Percentiles rank a stretch among this genome's conserved stretches.
Evolutionary conservation across 37 sponge, comb jelly and placozoan genomes (phyloP).

Genomic region (Haliclona indistincta): DNA sequence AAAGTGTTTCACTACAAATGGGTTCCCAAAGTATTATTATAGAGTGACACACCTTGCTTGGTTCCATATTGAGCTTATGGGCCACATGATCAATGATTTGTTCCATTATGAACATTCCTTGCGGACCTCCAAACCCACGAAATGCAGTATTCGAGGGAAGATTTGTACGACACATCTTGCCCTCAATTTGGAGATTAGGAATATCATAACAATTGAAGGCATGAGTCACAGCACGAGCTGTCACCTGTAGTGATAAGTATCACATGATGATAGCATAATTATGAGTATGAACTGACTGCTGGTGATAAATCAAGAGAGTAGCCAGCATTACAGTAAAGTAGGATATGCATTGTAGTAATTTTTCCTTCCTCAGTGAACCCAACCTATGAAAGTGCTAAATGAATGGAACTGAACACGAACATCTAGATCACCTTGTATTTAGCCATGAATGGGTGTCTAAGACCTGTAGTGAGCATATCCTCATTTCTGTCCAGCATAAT

Average conservation of each 20-base stretch:
- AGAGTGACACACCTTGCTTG: conserved; percentile 33
- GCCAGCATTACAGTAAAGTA: conserved; percentile 80
- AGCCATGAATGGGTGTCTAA: conserved; percentile 80
- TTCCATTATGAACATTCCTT: conserved; percentile 79
- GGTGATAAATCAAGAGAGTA: conserved; percentile 61
- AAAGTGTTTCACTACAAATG: neutral
- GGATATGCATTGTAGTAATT: conserved; percentile 52
- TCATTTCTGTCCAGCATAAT: conserved; percentile 82
- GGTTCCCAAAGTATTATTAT: neutral
- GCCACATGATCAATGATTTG: conserved; percentile 55
- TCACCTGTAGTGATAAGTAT: conserved; percentile 35
- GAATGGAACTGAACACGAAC: neutral
- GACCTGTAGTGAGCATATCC: conserved; percentile 84
- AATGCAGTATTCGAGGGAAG: conserved; percentile 87
- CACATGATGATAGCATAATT: neutral
- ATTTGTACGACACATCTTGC: conserved; percentile 65
- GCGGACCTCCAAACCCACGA: conserved; percentile 90
- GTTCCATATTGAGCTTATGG: conserved; percentile 13
- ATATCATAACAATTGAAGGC: conserved; percentile 71
- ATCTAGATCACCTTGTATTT: conserved; percentile 64
- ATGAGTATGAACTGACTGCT: conserved; percentile 20
- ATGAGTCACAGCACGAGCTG: conserved; percentile 64
- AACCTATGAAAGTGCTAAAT: conserved; percentile 43
- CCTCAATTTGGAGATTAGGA: conserved; percentile 52
- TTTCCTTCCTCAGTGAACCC: conserved; percentile 73